phyloP scores from a whole-genome alignment of 2,113 vertebrate species.

The Narcine bancroftii region DNA sequence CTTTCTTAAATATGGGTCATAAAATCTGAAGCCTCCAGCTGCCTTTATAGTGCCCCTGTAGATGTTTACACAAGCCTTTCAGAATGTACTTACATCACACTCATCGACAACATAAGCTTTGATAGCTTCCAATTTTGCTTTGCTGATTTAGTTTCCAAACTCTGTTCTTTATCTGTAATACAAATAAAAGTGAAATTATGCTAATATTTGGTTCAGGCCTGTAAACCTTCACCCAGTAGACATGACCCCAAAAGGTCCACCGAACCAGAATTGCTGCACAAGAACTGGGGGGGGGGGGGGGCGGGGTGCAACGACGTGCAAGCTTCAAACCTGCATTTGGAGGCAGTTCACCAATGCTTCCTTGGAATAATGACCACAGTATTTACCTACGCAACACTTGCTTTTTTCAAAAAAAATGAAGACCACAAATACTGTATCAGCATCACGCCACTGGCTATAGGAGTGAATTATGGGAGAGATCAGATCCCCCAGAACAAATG shows the following conservation, averaged over 20 bases:
- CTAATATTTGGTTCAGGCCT: not conserved
- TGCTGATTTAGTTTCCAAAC: conserved; percentile 44
- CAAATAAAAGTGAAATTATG: conserved; percentile 43
- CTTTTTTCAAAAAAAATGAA: not conserved
- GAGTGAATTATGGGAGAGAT: not conserved
- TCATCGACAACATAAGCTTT: conserved; percentile 55
- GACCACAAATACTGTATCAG: not conserved
- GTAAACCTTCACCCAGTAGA: not conserved
- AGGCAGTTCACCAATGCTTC: not conserved
- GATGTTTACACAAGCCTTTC: not conserved
- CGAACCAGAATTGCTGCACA: not conserved
- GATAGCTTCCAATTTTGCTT: conserved; percentile 46
- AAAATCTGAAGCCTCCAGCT: not conserved
- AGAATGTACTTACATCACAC: conserved; percentile 55
- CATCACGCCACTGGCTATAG: not conserved
- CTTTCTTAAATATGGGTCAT: too few relatives aligned
- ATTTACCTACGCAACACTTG: not conserved
- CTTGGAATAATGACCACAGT: not conserved
- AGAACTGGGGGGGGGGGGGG: too few relatives aligned
- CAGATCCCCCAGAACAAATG: not conserved
- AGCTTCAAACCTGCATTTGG: not conserved
- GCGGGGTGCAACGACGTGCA: too few relatives aligned
- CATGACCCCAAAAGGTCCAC: not conserved
- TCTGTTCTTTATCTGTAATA: conserved; percentile 44
- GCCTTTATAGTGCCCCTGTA: not conserved